Conservation (phyloP, 2,113 vertebrate species). For the Rhagologus leucostigma region DNA sequence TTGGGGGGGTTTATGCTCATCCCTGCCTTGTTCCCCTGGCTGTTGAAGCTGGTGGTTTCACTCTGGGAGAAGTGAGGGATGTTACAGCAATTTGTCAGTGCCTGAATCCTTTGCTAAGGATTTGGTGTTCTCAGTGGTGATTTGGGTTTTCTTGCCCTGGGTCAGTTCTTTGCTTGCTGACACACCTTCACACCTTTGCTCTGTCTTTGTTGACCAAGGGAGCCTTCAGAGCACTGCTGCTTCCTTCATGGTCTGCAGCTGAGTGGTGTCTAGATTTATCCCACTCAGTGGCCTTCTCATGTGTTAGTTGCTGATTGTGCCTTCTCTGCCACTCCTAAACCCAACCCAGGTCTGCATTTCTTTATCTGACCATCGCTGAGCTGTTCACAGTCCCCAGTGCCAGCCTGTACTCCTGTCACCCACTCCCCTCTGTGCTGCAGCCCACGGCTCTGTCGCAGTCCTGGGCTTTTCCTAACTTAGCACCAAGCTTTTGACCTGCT, state of each 20-base stretch:
- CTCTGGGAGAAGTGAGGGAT: not conserved
- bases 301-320: not conserved
- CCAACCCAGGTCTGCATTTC: not conserved
- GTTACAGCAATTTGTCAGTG: not conserved
- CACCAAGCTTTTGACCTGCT: not conserved
- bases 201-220: not conserved
- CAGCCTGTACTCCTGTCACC: not conserved
- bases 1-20: rapidly evolving
- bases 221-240: not conserved
- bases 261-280: not conserved
- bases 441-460: rapidly evolving
- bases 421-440: not conserved
- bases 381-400: not conserved
- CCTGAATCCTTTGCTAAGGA: not conserved
- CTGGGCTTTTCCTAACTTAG: not conserved
- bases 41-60: not conserved
- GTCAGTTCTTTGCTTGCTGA: not conserved
- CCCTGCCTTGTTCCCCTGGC: not conserved
- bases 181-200: not conserved
- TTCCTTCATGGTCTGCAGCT: not conserved
- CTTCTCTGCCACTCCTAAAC: not conserved
- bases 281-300: not conserved
- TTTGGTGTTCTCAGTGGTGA: not conserved
- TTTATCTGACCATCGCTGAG: no score
- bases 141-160: not conserved